phyloP scores from a whole-genome alignment of 2,888 invertebrate genomes.

The Temnothorax ravouxi region DNA sequence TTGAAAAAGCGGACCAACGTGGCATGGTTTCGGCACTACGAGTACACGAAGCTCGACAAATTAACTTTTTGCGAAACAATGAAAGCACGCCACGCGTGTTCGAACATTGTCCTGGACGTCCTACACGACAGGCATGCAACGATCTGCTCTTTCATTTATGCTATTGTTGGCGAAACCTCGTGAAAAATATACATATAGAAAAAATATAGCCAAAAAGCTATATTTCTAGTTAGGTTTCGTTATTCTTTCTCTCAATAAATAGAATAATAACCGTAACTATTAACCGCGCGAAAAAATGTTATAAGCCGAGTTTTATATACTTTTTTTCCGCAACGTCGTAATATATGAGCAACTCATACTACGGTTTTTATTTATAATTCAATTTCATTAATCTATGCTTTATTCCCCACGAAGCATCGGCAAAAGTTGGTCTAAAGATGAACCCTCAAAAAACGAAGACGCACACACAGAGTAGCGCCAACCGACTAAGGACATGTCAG shows the following conservation, averaged over 20 bases:
- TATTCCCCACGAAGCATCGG: no score
- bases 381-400: background rate
- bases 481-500: no score
- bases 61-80: constrained; percentile 54
- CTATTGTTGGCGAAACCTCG: background rate
- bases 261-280: background rate
- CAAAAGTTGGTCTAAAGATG: no score
- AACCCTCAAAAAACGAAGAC: no score
- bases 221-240: constrained; percentile 11
- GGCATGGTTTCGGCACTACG: constrained; percentile 13
- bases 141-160: constrained; percentile 39
- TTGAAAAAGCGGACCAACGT: constrained; percentile 9
- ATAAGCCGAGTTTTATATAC: background rate
- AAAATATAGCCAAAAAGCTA: background rate
- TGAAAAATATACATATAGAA: constrained; percentile 3
- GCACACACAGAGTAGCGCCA: no score
- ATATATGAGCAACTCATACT: background rate
- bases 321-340: background rate
- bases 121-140: constrained; percentile 12
- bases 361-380: constrained; percentile 7
- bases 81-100: constrained; percentile 37
- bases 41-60: constrained; percentile 41
- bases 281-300: background rate
- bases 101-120: constrained; percentile 35
- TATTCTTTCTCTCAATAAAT: background rate